Evolutionary conservation across 2,797 vertebrate genomes (phyloP).

Genomic region (Kryptolebias ocellatus): DNA sequence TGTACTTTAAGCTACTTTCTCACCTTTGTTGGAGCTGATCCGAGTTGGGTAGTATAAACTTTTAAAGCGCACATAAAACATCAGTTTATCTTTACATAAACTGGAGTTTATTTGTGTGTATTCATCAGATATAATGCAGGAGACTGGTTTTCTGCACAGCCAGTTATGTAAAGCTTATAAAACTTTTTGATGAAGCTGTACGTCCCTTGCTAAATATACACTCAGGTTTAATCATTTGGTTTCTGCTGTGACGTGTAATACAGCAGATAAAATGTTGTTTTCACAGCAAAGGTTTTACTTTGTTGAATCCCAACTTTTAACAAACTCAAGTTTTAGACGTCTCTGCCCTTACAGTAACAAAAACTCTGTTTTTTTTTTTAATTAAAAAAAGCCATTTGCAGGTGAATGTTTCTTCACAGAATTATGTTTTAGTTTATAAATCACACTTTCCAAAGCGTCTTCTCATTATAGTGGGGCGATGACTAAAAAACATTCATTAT

Average conservation of each 20-base stretch:
- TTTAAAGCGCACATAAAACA: background rate
- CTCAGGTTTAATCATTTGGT: slow-evolving; percentile 2
- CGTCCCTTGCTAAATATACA: background rate
- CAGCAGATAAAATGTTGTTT: background rate
- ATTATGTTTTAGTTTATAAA: background rate
- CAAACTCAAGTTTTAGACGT: slow-evolving; percentile 13
- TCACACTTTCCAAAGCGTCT: background rate
- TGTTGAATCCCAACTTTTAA: background rate
- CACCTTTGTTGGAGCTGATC: background rate
- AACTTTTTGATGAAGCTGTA: background rate
- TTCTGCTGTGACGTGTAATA: slow-evolving; percentile 19
- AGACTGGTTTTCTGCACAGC: slow-evolving; percentile 14
- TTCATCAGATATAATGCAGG: background rate
- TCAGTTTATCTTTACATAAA: slow-evolving; percentile 1
- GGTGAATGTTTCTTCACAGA: background rate
- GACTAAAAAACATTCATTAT: background rate
- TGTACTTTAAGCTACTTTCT: background rate
- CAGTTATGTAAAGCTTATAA: slow-evolving; percentile 14
- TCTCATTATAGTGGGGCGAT: background rate
- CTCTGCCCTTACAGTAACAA: slow-evolving; percentile 9
- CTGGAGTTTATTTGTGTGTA: slow-evolving; percentile 2
- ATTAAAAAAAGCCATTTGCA: slow-evolving; percentile 12
- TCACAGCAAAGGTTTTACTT: too few species aligned
- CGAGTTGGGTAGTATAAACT: background rate
- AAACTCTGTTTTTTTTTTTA: background rate